Conservation (phyloP, 2,888 invertebrate genomes). For the Dastarcus helophoroides region DNA sequence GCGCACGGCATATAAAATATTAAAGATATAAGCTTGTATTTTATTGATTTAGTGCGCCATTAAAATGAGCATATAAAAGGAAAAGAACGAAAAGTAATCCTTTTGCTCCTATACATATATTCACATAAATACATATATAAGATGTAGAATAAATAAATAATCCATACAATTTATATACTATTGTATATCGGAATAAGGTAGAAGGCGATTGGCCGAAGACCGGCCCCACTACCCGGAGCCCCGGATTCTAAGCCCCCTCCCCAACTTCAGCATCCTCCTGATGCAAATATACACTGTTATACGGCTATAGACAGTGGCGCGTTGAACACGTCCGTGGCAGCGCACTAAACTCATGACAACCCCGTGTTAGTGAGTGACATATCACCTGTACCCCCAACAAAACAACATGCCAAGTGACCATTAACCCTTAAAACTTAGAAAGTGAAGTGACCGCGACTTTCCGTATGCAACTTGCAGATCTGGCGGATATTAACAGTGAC, state of each 20-base stretch:
- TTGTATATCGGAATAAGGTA: conserved; percentile 34
- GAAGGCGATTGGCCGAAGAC: conserved; percentile 25
- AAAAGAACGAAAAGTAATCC: conserved; percentile 25
- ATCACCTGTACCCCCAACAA: conserved; percentile 13
- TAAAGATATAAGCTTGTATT: conserved; percentile 21
- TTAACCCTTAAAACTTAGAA: conserved; percentile 9
- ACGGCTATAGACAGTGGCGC: conserved; percentile 33
- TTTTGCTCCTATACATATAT: conserved; percentile 33
- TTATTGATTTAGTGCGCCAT: conserved; percentile 29
- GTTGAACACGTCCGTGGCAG: conserved; percentile 21
- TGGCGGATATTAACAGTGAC: conserved; percentile 49
- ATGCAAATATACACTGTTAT: conserved; percentile 35
- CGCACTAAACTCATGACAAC: conserved; percentile 15
- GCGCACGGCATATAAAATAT: no score
- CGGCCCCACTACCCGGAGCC: conserved; percentile 24
- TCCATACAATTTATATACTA: conserved; percentile 41
- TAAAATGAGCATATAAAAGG: conserved; percentile 23
- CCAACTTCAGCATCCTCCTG: conserved; percentile 30
- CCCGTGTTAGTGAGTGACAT: conserved; percentile 20
- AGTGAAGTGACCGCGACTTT: no score
- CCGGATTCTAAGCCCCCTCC: conserved; percentile 31
- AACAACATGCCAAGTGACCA: conserved; percentile 12
- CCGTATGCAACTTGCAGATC: conserved; percentile 37
- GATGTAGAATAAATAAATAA: conserved; percentile 41
- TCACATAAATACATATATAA: conserved; percentile 40